Evolutionary conservation across 2,888 invertebrate genomes (phyloP), one percentile per base, ranked within the genome.

Genomic region (Platycheirus albimanus): DNA sequence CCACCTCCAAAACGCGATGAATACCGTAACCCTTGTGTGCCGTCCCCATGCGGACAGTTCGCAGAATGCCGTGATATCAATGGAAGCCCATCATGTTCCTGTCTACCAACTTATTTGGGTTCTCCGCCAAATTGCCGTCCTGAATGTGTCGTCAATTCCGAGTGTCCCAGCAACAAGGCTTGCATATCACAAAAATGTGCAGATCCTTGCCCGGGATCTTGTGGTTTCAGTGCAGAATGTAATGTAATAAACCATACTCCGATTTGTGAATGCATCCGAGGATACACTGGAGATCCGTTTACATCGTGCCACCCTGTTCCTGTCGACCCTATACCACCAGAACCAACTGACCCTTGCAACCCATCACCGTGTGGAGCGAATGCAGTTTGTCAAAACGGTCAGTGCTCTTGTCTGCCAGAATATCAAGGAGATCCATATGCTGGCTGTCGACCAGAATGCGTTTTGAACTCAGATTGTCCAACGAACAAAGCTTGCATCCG

Each of bases 21-120:
- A n/a, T 90, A 92, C 52, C 87, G 88, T 17, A 93, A 94, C 87
- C 95, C 95, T 11, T 95, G 95, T 86, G 88, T 92, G 24, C 95
- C 95, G 49, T 94, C 94, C n/a, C 95, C 95, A 1, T 95, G 95
- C 88, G 95, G 95, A 52, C 93, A 94, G 3, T 93, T 94, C 88
- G 93, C 94, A 47, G 91, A 94, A 85, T 96, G 96, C 87, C 93
- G 94, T 87, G 92, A 93, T 70, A 90, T 92, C 38, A 93, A 94
- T 83, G 93, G 93, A 86, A 90, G 92, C 52, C 93, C 94, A 13
- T 92, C 93, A 13, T 95, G 95, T 87, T 92, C 92, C 49, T 95
- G 95, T 86, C 90, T 93, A 77, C 91, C 93, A 5, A 93, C 92
- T 77, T 95, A 93, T 87, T 92, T 93, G 45, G 95, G 95, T 56